Evolutionary conservation across 2,888 invertebrate genomes (phyloP).

Genomic region (Rotaria magnacalcarata): DNA sequence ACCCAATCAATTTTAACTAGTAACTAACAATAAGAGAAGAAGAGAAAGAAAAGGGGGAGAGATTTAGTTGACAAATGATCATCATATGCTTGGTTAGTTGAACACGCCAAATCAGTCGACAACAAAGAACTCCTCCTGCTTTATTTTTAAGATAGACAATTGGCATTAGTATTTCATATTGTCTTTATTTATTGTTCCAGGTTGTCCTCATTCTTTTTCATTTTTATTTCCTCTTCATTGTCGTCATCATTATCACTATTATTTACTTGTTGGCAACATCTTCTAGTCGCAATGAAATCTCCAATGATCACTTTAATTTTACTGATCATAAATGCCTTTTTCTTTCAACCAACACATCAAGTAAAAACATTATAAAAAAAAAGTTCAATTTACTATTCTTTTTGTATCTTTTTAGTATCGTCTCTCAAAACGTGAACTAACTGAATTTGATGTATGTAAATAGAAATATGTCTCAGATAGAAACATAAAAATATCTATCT

Average conservation of each 20-base stretch:
- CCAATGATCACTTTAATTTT: not conserved
- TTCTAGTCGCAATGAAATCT: not conserved
- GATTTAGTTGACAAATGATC: not conserved
- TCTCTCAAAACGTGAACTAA: constrained; percentile 21
- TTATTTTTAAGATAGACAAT: not conserved
- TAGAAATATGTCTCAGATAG: not conserved
- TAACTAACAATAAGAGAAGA: not conserved
- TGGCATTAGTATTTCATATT: not conserved
- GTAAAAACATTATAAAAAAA: not conserved
- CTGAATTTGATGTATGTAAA: not conserved
- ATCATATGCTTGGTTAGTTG: not conserved
- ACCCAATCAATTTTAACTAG: not conserved
- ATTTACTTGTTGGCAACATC: not conserved
- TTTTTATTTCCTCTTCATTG: not conserved
- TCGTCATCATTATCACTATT: not conserved
- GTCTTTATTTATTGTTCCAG: not conserved
- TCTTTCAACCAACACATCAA: constrained; percentile 7
- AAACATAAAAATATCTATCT: not conserved
- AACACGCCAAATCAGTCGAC: not conserved
- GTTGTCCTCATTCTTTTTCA: not conserved
- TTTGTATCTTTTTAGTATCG: not conserved
- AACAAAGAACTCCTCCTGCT: not conserved
- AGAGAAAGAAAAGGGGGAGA: not conserved
- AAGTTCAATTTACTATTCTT: not conserved
- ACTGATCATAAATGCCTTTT: not conserved